These are phyloP conservation scores for Alexandromys fortis DNA, from an alignment of 2,113 vertebrate species.

Conservation along the genomic window DNA sequence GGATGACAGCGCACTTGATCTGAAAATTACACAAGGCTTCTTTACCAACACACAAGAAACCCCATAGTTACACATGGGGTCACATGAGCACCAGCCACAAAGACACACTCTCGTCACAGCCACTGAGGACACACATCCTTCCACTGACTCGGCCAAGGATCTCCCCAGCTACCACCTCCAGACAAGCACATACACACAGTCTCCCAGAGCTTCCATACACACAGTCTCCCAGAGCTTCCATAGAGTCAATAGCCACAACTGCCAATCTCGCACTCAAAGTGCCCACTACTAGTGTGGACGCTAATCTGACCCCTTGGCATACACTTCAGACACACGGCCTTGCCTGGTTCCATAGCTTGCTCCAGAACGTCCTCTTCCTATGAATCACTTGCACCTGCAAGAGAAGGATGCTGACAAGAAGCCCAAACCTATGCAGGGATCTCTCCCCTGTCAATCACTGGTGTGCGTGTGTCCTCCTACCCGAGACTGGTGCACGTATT, in stretches of 20 bases:
- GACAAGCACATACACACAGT: background rate
- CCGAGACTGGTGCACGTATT: background rate
- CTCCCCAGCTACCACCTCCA: background rate
- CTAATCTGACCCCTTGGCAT: background rate
- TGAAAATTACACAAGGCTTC: conserved; percentile 1
- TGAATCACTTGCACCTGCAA: background rate
- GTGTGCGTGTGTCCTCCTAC: background rate
- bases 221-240: background rate
- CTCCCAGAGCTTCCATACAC: background rate
- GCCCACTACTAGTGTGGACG: background rate
- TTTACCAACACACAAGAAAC: background rate
- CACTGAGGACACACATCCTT: background rate
- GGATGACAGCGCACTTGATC: conserved; percentile 5
- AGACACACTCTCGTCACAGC: background rate
- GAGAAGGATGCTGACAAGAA: conserved; percentile 4
- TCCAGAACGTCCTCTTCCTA: background rate
- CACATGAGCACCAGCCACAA: background rate
- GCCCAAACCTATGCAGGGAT: background rate
- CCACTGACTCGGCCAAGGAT: background rate
- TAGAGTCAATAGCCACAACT: background rate
- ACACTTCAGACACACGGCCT: background rate
- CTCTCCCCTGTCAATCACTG: background rate
- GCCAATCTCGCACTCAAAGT: background rate
- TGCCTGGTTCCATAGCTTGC: background rate
- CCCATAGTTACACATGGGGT: background rate